A percentile compares a stretch with the other conserved stretches of the same genome.
phyloP scores from a whole-genome alignment of 1,140 invertebrate genomes.

The Rhagoletis zephyria region DNA sequence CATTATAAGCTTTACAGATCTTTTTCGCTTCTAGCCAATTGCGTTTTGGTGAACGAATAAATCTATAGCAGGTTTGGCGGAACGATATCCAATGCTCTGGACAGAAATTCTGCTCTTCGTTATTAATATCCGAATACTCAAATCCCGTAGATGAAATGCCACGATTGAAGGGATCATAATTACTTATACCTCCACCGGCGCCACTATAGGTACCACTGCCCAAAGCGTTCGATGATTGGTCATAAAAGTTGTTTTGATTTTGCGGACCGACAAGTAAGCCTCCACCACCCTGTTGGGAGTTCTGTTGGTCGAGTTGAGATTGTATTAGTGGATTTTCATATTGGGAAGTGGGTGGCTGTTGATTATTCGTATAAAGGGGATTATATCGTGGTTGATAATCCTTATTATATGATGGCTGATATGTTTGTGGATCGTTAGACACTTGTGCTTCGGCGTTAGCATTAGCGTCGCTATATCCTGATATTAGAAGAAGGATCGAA shows the following conservation, averaged over 20 bases:
- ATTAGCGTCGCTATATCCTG: neutral
- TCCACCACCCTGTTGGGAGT: conserved; percentile 54
- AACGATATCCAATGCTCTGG: conserved; percentile 87
- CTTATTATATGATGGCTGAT: conserved; percentile 69
- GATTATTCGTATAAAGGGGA: conserved; percentile 66
- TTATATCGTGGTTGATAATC: conserved; percentile 69
- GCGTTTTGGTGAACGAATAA: conserved; percentile 87
- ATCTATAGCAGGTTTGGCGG: conserved; percentile 87
- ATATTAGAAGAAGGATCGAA: neutral
- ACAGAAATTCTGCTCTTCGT: conserved; percentile 76
- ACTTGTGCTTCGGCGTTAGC: conserved; percentile 60
- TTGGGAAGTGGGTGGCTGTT: conserved; percentile 58
- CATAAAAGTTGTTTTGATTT: conserved; percentile 59
- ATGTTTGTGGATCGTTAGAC: conserved; percentile 62
- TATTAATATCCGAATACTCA: conserved; percentile 64
- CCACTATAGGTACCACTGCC: conserved; percentile 57
- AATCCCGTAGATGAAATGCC: conserved; percentile 52
- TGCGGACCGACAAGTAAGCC: conserved; percentile 56
- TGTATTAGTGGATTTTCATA: conserved; percentile 67
- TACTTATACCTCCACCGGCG: conserved; percentile 52
- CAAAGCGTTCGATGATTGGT: conserved; percentile 59
- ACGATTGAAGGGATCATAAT: conserved; percentile 69
- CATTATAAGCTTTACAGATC: conserved; percentile 86
- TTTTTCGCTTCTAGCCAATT: conserved; percentile 84
- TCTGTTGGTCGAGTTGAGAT: conserved; percentile 60